Evolutionary conservation across 2,888 invertebrate genomes (phyloP).

Genomic region (Geotrupes spiniger): DNA sequence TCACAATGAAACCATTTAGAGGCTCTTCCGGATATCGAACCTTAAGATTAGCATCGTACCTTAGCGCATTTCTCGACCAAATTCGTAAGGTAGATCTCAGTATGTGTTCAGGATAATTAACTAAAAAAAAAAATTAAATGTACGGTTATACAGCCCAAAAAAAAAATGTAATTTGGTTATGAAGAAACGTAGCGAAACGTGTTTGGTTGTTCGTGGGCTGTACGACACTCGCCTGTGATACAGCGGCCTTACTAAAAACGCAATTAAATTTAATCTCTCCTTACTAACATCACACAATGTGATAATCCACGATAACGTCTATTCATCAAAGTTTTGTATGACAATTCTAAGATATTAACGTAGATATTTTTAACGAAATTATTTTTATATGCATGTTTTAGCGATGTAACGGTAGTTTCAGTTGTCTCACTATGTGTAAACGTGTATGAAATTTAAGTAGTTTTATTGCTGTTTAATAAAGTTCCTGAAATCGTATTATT

Average conservation of each 20-base stretch:
- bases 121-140: slow-evolving; percentile 4
- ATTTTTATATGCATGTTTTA: too few species aligned
- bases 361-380: too few species aligned
- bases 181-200: too few species aligned
- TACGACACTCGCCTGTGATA: slow-evolving; percentile 16
- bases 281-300: slow-evolving; percentile 15
- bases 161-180: too few species aligned
- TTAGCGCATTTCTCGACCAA: too few species aligned
- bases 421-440: too few species aligned
- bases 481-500: slow-evolving; percentile 1
- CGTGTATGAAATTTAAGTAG: neutral
- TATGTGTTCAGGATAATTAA: slow-evolving; percentile 13
- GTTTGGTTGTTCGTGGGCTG: neutral
- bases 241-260: slow-evolving; percentile 15
- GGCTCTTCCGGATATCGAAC: too few species aligned
- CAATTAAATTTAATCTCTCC: slow-evolving; percentile 5
- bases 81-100: slow-evolving; percentile 5
- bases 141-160: neutral
- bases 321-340: neutral
- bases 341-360: too few species aligned
- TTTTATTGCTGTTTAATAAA: slow-evolving; percentile 3
- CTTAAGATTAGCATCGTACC: too few species aligned
- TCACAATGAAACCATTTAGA: too few species aligned
- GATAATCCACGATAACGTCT: too few species aligned
- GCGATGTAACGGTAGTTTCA: too few species aligned